Evolutionary conservation across 2,888 invertebrate species (phyloP).

Genomic region (Xestia xanthographa): DNA sequence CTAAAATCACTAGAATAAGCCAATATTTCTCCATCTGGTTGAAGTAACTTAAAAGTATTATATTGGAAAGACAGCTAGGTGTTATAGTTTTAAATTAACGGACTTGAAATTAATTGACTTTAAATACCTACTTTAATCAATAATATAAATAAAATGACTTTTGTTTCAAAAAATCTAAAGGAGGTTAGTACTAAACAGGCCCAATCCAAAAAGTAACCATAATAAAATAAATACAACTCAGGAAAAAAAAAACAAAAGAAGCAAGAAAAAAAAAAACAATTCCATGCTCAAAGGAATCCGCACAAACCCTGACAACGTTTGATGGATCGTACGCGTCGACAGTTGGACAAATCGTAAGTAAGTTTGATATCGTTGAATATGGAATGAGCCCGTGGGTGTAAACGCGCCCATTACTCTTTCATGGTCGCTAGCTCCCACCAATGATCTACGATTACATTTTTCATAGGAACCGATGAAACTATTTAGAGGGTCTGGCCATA

Average conservation of each 20-base stretch:
- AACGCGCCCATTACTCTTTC: conserved; percentile 72
- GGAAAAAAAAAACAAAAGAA: conserved; percentile 24
- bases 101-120: no score
- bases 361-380: conserved; percentile 79
- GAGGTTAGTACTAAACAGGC: not conserved
- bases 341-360: conserved; percentile 69
- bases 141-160: not conserved
- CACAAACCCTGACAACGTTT: conserved; percentile 54
- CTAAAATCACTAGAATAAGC: not conserved
- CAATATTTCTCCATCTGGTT: not conserved
- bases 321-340: conserved; percentile 63
- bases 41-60: not conserved
- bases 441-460: conserved; percentile 83
- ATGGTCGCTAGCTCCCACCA: conserved; percentile 70
- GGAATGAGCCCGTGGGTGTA: conserved; percentile 76
- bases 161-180: not conserved
- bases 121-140: not conserved
- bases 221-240: not conserved
- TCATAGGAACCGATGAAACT: conserved; percentile 79
- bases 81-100: not conserved
- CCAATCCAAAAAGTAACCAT: not conserved
- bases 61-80: not conserved
- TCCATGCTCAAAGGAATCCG: conserved; percentile 49
- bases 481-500: conserved; percentile 69
- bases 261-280: conserved; percentile 57